These are phyloP conservation scores for Ophiothrix spiculata DNA, from an alignment of 35 echinoderm and acorn worm genomes.

Conservation along the genomic window DNA sequence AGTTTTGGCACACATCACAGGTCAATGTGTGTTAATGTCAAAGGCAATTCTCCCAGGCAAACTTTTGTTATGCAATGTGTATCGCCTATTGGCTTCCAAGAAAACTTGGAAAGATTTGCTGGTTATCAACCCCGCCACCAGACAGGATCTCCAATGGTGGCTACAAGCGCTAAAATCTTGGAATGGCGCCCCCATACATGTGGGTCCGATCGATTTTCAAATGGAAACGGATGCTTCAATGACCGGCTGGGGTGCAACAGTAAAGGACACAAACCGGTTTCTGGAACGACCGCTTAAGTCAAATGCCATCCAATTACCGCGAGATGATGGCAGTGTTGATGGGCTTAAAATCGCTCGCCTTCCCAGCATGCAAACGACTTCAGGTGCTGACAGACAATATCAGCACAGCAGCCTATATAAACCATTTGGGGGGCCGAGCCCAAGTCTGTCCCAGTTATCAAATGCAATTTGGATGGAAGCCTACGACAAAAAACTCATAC, in stretches of 20 bases:
- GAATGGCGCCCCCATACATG: constrained; percentile 20
- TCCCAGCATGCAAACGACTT: constrained; percentile 12
- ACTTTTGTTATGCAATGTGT: constrained; percentile 24
- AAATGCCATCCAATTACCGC: constrained; percentile 41
- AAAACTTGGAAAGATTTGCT: constrained; percentile 13
- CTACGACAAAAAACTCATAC: background rate
- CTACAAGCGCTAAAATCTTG: constrained; percentile 6
- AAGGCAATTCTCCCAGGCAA: constrained; percentile 45
- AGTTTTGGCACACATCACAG: too few species aligned
- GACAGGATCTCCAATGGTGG: constrained; percentile 21
- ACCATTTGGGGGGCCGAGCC: constrained; percentile 26
- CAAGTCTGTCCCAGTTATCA: constrained; percentile 7
- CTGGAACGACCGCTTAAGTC: constrained; percentile 29
- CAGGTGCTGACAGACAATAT: constrained; percentile 37
- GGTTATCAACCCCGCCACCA: constrained; percentile 18
- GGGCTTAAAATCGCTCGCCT: constrained; percentile 27
- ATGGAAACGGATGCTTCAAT: constrained; percentile 22
- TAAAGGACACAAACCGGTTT: constrained; percentile 3
- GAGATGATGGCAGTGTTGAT: constrained; percentile 36
- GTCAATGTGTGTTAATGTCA: too few species aligned
- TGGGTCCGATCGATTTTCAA: background rate
- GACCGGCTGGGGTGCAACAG: constrained; percentile 7
- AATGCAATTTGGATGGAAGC: constrained; percentile 25
- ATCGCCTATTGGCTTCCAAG: constrained; percentile 19
- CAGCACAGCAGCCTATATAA: constrained; percentile 33